phyloP scores from a whole-genome alignment of 2,113 vertebrate species.

The Eudyptes chrysolophus region DNA sequence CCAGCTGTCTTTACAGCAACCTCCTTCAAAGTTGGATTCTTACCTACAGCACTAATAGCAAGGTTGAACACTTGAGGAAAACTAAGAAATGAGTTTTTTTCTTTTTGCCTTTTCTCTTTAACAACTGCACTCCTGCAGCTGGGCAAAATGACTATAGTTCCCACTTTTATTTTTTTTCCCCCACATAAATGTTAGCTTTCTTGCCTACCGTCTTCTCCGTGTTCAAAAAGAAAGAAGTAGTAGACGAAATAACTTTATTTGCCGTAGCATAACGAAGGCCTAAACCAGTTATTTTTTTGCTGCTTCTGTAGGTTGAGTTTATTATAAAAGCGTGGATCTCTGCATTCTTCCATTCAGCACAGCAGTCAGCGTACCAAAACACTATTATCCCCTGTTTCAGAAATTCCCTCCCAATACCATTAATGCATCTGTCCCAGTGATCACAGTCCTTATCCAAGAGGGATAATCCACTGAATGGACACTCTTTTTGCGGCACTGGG shows the following conservation, averaged over 20 bases:
- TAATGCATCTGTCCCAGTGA: background rate
- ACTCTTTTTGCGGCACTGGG: background rate
- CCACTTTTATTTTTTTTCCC: background rate
- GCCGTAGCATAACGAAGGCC: accelerated
- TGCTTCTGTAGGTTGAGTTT: background rate
- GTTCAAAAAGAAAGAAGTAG: background rate
- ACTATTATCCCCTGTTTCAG: background rate
- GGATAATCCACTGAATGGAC: background rate
- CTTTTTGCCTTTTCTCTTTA: background rate
- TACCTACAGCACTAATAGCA: background rate
- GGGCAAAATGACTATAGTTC: background rate
- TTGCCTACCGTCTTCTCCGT: background rate
- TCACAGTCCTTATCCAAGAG: background rate
- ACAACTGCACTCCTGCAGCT: background rate
- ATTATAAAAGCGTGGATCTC: background rate
- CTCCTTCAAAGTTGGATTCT: background rate
- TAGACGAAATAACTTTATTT: background rate
- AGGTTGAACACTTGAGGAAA: background rate
- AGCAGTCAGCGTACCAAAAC: background rate
- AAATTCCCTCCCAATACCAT: background rate
- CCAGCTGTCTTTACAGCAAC: background rate
- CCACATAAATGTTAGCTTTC: background rate
- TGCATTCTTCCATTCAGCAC: background rate
- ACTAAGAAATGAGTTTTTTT: background rate
- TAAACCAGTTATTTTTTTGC: background rate